phyloP scores from a whole-genome alignment of 2,888 invertebrate species.

The Zaprionus bogoriensis region DNA sequence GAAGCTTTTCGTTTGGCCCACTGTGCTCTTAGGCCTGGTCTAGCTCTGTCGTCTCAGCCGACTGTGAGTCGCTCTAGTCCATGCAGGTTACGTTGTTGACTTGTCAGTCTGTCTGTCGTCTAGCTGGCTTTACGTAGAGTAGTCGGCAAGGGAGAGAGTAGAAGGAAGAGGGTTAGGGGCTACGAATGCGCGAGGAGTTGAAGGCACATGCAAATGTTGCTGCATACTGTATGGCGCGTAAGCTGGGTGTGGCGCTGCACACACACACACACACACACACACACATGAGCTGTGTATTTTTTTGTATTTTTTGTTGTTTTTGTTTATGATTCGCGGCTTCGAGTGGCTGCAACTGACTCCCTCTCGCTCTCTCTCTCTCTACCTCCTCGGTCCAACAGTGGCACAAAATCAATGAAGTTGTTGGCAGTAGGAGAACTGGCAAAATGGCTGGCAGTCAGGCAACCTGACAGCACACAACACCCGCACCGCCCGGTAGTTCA shows the following conservation, averaged over 20 bases:
- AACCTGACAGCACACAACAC: background rate
- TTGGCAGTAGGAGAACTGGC: conserved; percentile 16
- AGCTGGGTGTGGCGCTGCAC: conserved; percentile 44
- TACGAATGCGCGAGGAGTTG: too few species aligned
- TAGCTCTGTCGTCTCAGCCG: conserved; percentile 29
- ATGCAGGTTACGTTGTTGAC: conserved; percentile 67
- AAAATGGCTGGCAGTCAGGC: conserved; percentile 15
- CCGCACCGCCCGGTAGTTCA: background rate
- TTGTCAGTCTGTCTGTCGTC: conserved; percentile 46
- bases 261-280: background rate
- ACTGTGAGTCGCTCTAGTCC: conserved; percentile 30
- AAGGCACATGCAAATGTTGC: conserved; percentile 51
- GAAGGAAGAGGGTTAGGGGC: background rate
- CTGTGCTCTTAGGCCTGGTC: conserved; percentile 19
- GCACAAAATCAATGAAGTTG: conserved; percentile 73
- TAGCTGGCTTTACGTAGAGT: conserved; percentile 30
- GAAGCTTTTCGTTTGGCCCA: background rate
- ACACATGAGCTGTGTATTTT: conserved; percentile 1
- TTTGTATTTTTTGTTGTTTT: conserved; percentile 9
- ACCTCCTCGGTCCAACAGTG: conserved; percentile 42
- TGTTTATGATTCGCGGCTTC: conserved; percentile 42
- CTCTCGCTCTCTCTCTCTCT: too few species aligned
- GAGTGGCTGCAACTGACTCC: too few species aligned
- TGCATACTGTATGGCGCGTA: conserved; percentile 26
- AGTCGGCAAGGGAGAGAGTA: background rate